Conservation (phyloP, 2,113 vertebrate genomes). For the Canis aureus region DNA sequence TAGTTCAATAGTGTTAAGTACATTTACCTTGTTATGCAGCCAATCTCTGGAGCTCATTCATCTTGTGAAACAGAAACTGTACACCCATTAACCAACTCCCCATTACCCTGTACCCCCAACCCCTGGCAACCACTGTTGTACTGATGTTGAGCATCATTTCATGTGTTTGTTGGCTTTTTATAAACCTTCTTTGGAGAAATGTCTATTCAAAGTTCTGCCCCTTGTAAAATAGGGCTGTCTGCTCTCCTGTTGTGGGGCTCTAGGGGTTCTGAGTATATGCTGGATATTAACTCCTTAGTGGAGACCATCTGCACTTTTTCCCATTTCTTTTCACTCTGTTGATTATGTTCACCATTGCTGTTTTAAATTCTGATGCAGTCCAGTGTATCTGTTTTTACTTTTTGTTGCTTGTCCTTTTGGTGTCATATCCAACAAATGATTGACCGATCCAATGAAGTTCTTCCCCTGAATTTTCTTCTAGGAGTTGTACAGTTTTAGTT, state of each 20-base stretch:
- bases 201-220: background rate
- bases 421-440: background rate
- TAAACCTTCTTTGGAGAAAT: background rate
- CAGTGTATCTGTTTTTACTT: background rate
- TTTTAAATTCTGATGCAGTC: background rate
- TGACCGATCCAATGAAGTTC: background rate
- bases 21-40: background rate
- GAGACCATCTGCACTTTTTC: background rate
- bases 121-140: background rate
- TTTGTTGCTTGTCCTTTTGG: constrained; percentile 38
- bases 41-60: background rate
- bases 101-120: background rate
- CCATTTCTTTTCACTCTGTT: constrained; percentile 1
- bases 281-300: background rate
- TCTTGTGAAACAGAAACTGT: background rate
- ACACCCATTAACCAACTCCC: background rate
- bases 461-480: background rate
- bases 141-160: background rate
- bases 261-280: background rate
- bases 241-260: background rate
- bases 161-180: background rate
- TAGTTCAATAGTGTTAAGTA: background rate
- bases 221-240: background rate
- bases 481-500: background rate
- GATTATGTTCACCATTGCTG: background rate